Evolutionary conservation across 2,113 vertebrate species (phyloP).

Genomic region (Petrocephalus zakoni): DNA sequence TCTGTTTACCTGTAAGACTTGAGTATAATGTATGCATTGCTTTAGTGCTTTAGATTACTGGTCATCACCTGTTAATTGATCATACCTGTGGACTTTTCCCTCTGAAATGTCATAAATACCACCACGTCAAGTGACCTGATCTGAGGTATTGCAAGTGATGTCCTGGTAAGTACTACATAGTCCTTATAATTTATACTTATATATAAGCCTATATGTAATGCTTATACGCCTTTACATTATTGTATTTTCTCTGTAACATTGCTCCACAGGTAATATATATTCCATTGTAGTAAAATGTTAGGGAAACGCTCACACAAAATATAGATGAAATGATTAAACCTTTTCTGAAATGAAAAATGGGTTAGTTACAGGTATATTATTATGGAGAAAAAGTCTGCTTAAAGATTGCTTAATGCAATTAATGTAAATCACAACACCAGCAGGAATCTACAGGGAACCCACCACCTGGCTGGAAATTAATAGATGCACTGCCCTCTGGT

Average conservation of each 20-base stretch:
- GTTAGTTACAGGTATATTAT: background rate
- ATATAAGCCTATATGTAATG: background rate
- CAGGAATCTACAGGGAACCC: background rate
- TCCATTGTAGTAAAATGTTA: background rate
- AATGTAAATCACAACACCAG: background rate
- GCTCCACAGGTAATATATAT: background rate
- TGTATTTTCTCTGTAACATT: background rate
- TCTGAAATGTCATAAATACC: background rate
- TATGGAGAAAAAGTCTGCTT: background rate
- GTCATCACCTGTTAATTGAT: background rate
- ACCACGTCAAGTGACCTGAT: background rate
- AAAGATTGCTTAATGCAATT: constrained; percentile 5
- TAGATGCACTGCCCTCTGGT: constrained; percentile 32
- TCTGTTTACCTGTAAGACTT: background rate
- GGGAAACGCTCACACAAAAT: background rate
- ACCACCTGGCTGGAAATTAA: background rate
- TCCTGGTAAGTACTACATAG: background rate
- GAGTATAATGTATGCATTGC: background rate
- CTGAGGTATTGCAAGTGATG: background rate
- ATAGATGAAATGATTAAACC: background rate
- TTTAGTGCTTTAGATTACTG: background rate
- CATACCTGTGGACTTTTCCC: background rate
- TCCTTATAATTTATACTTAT: background rate
- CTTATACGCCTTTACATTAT: background rate
- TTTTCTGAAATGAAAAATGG: background rate